A percentile compares a stretch with the other conserved stretches of the same genome.
Conservation (phyloP, 2,888 invertebrate species). For the Drosophila maculinotata region DNA sequence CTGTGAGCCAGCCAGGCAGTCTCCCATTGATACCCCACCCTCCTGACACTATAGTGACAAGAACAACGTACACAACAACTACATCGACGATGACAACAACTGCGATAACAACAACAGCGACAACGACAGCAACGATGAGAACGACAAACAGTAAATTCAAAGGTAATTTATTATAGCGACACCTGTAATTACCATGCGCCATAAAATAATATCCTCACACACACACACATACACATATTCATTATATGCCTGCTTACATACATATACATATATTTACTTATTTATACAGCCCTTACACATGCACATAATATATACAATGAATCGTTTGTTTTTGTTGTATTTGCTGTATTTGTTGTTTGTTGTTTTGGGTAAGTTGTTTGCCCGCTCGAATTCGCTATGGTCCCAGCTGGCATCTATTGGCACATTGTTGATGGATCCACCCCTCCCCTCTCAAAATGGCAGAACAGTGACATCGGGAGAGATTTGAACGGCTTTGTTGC, state of each 20-base stretch:
- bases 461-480: slow-evolving; percentile 10
- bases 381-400: slow-evolving; percentile 5
- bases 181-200: slow-evolving; percentile 81
- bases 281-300: slow-evolving; percentile 21
- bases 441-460: too few relatives aligned
- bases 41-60: slow-evolving; percentile 49
- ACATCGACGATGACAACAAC: slow-evolving; percentile 38
- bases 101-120: slow-evolving; percentile 30
- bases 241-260: slow-evolving; percentile 12
- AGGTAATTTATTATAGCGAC: slow-evolving; percentile 81
- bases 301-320: slow-evolving; percentile 22
- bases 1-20: slow-evolving; percentile 31
- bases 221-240: slow-evolving; percentile 32
- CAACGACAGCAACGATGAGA: slow-evolving; percentile 33
- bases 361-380: slow-evolving; percentile 23
- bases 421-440: slow-evolving; percentile 2
- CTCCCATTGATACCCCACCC: slow-evolving; percentile 11
- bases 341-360: slow-evolving; percentile 16
- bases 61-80: slow-evolving; percentile 53
- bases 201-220: slow-evolving; percentile 73
- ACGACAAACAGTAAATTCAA: slow-evolving; percentile 82
- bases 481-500: slow-evolving; percentile 40
- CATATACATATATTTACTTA: slow-evolving; percentile 9
- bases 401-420: slow-evolving; percentile 11
- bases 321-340: slow-evolving; percentile 18